Base-by-base conservation (phyloP, 2,888 invertebrate species). In the Trichopria drosophilae region DNA sequence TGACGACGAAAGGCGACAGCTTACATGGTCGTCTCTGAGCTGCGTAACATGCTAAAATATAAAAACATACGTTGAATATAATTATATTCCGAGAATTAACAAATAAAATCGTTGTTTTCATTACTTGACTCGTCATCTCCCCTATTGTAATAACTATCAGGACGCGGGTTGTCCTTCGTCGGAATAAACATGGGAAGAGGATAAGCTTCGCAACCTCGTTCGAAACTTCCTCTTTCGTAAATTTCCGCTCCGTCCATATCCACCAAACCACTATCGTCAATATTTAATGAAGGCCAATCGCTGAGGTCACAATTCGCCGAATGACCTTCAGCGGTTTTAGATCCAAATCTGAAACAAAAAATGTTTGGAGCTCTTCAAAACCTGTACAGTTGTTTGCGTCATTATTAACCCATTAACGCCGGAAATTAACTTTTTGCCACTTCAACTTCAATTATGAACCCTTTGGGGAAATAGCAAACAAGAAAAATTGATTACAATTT, bases 161-260 rank as follows among this genome's bases (percentile, higher is more conserved):
- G n/a, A n/a, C 15, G 12, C 18, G 7, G 19, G n/a, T 10, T 36
- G 9, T n/a, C n/a, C n/a, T n/a, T n/a, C n/a, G n/a, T n/a, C n/a
- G n/a, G n/a, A n/a, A n/a, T n/a, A 9, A 60, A 54, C 6, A 53
- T 44, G 4, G 60, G 51, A 32, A 61, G 55, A 4, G 60, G 79
- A 49, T 86, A 84, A 0, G 87, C 83, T 69, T 90, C 90, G 62
- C 90, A 90, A 1, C 90, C 90, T 43, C 88, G 82, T 0, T 90
- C 90, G 62, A 85, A 90, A 70, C 89, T 90, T 0, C 88, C 90
- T 32, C 90, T 77, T 53, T 90, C 85, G 61, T 90, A 91, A 18
- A 91, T 75, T 72, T 90, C 90, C 48, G 87, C 88, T 0, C 84
- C 83, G 1, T 79, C 62, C 61, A 67, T 76, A 55, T 85, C 85